Conservation (phyloP, 1,140 invertebrate species). For the Ips typographus region DNA sequence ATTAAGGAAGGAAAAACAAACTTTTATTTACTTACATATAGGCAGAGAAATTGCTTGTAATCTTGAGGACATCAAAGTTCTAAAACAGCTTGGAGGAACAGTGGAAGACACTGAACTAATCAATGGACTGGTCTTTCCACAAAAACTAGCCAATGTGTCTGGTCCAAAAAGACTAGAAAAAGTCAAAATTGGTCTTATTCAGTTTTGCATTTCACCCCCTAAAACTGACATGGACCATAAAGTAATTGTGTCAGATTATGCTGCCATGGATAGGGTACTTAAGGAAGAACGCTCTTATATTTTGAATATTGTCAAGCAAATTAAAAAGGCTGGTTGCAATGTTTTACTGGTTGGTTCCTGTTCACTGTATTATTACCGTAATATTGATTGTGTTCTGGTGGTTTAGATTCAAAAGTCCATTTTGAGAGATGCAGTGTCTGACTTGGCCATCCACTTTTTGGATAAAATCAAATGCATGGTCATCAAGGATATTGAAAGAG, state of each 20-base stretch:
- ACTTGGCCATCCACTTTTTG: constrained; percentile 96
- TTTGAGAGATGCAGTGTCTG: constrained; percentile 94
- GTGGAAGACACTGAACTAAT: constrained; percentile 97
- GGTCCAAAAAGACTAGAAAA: constrained; percentile 94
- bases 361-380: not conserved
- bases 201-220: constrained; percentile 99
- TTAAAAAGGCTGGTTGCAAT: constrained; percentile 98
- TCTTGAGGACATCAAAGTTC: constrained; percentile 90
- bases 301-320: constrained; percentile 97
- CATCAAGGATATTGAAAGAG: constrained; percentile 95
- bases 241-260: constrained; percentile 97
- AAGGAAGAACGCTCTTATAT: constrained; percentile 98
- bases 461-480: constrained; percentile 99
- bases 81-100: constrained; percentile 95
- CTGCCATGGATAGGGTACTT: constrained; percentile 98
- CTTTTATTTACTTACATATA: constrained; percentile 12
- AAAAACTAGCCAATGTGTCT: constrained; percentile 85
- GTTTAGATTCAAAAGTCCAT: constrained; percentile 88
- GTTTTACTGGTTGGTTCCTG: constrained; percentile 77
- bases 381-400: constrained; percentile 1
- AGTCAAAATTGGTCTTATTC: constrained; percentile 98
- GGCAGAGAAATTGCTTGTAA: constrained; percentile 65
- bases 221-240: constrained; percentile 99
- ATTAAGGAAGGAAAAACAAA: not conserved
- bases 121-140: constrained; percentile 92